Conservation (phyloP, 1,140 invertebrate genomes). For the Anthonomus grandis region DNA sequence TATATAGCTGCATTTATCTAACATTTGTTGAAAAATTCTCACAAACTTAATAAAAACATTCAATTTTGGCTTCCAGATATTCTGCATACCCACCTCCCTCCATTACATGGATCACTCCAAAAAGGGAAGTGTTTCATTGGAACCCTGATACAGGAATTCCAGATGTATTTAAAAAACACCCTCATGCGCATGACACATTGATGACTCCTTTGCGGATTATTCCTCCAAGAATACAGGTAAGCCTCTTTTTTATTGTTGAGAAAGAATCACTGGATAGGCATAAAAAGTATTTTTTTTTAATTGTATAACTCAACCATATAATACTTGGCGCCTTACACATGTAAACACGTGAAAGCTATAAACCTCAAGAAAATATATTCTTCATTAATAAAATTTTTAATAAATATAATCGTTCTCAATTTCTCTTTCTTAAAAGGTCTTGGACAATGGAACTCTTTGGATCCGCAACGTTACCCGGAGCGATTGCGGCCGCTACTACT, state of each 20-base stretch:
- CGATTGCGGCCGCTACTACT: constrained; percentile 85
- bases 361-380: too few species aligned
- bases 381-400: background rate
- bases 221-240: constrained; percentile 50
- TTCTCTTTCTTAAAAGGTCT: too few species aligned
- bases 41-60: background rate
- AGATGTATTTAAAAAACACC: constrained; percentile 64
- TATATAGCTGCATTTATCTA: too few species aligned
- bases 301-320: background rate
- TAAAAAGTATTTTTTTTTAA: constrained; percentile 1
- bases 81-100: constrained; percentile 73
- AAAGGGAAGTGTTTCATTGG: constrained; percentile 65
- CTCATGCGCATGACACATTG: constrained; percentile 56
- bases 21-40: too few species aligned
- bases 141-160: constrained; percentile 64
- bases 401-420: background rate
- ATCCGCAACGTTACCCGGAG: constrained; percentile 59
- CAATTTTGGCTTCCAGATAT: constrained; percentile 49
- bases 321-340: background rate
- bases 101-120: constrained; percentile 83
- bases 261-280: background rate
- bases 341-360: background rate
- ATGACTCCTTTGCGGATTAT: constrained; percentile 51
- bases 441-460: constrained; percentile 55
- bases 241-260: too few species aligned